Evolutionary conservation across 2,113 vertebrate genomes (phyloP).

Genomic region (Halichoeres trimaculatus): DNA sequence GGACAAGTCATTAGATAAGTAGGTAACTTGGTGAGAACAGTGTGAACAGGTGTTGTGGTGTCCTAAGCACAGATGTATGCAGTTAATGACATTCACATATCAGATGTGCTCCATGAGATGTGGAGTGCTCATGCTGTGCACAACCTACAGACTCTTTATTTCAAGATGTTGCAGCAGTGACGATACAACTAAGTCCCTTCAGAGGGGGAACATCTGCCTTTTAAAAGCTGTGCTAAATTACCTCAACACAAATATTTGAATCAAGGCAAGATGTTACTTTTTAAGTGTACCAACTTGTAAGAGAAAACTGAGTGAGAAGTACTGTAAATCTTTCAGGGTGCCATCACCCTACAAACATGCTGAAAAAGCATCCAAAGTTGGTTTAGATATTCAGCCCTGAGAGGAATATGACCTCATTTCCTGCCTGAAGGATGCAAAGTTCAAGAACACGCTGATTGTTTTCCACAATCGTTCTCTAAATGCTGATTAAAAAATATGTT

Average conservation of each 20-base stretch:
- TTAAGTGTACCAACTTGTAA: no score
- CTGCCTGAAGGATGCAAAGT: neutral
- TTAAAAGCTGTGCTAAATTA: neutral
- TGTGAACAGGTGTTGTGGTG: constrained; percentile 37
- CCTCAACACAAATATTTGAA: neutral
- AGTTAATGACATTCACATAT: constrained; percentile 21
- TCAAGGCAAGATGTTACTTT: neutral
- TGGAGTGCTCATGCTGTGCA: constrained; percentile 4
- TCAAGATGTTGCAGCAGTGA: neutral
- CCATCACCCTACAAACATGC: neutral
- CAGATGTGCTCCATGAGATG: neutral
- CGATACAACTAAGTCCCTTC: neutral
- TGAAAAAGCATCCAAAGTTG: neutral
- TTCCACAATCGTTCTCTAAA: neutral
- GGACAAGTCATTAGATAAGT: constrained; percentile 32
- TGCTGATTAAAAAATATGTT: no score
- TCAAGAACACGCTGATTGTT: neutral
- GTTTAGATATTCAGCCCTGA: neutral
- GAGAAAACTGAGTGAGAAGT: no score
- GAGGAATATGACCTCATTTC: neutral
- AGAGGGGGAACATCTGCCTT: no score
- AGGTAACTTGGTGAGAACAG: constrained; percentile 15
- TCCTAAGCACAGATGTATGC: constrained; percentile 31
- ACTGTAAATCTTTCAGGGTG: no score
- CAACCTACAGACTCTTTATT: constrained; percentile 1